Percentiles rank a stretch among this genome's conserved stretches.
phyloP scores from a whole-genome alignment of 92 coral and sea anemone species.

The Parazoanthus swiftii region DNA sequence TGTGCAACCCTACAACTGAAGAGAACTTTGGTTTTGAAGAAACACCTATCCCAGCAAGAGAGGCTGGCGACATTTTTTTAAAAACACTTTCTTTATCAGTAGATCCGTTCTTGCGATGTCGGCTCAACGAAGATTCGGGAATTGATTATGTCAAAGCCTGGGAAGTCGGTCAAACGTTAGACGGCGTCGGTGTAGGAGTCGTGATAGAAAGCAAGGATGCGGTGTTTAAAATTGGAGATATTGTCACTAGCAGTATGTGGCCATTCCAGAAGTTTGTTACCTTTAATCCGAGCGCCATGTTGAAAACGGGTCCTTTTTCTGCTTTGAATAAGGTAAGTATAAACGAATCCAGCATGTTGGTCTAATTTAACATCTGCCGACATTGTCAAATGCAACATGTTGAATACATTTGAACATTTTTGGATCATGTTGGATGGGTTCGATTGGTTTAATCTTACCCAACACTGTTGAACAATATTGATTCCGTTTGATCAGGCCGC shows the following conservation, averaged over 20 bases:
- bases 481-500: too few relatives aligned
- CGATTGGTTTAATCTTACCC: too few relatives aligned
- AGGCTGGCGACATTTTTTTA: constrained; percentile 59
- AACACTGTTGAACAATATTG: too few relatives aligned
- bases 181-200: constrained; percentile 69
- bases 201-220: constrained; percentile 62
- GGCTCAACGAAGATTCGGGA: constrained; percentile 69
- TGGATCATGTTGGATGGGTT: too few relatives aligned
- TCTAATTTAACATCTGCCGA: too few relatives aligned
- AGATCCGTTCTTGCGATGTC: constrained; percentile 82
- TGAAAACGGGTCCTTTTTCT: neutral
- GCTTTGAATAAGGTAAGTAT: constrained; percentile 41
- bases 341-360: too few relatives aligned
- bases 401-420: too few relatives aligned
- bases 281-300: constrained; percentile 40
- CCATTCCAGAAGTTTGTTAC: constrained; percentile 71
- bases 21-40: constrained; percentile 65
- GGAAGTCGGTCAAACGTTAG: constrained; percentile 56
- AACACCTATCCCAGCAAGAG: constrained; percentile 40
- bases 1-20: constrained; percentile 53
- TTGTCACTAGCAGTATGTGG: constrained; percentile 57
- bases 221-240: constrained; percentile 62
- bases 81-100: constrained; percentile 82
- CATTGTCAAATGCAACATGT: too few relatives aligned
- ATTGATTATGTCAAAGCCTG: constrained; percentile 54